These are phyloP conservation scores for Drosophila busckii DNA, from an alignment of 1,140 invertebrate species.

Conservation along the genomic window DNA sequence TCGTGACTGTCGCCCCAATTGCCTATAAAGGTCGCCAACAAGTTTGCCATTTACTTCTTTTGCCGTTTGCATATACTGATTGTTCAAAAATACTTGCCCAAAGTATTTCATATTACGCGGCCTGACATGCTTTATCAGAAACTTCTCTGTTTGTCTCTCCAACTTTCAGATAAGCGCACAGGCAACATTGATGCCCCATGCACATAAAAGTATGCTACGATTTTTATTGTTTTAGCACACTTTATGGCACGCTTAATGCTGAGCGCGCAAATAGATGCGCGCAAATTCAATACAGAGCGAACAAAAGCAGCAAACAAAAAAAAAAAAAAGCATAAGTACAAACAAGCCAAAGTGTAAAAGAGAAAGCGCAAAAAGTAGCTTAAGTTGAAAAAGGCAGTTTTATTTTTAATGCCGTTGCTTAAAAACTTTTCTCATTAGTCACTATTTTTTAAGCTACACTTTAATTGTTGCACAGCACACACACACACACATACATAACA, in stretches of 20 bases:
- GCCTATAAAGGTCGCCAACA: conserved; percentile 36
- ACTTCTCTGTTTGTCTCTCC: conserved; percentile 30
- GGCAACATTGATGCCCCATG: too few species aligned
- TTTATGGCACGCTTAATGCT: conserved; percentile 26
- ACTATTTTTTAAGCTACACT: conserved; percentile 71
- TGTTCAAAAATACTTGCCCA: conserved; percentile 40
- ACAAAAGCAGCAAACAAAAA: conserved; percentile 15
- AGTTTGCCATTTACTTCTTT: too few species aligned
- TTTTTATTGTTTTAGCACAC: conserved; percentile 36
- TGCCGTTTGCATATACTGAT: conserved; percentile 37
- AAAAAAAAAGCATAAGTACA: conserved; percentile 8
- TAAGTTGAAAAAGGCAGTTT: conserved; percentile 16
- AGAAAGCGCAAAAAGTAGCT: conserved; percentile 6
- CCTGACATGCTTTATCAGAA: conserved; percentile 50
- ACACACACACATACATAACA: not conserved
- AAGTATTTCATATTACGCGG: conserved; percentile 44
- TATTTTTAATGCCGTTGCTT: conserved; percentile 43
- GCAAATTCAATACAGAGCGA: conserved; percentile 40
- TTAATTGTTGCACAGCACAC: conserved; percentile 64
- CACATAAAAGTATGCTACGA: conserved; percentile 28
- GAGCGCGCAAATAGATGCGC: conserved; percentile 27
- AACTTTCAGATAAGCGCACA: conserved; percentile 24
- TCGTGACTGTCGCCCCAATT: conserved; percentile 1
- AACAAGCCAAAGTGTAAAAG: not conserved
- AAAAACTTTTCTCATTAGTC: conserved; percentile 72